phyloP scores from a whole-genome alignment of 2,797 vertebrate species.

The Pristis pectinata region DNA sequence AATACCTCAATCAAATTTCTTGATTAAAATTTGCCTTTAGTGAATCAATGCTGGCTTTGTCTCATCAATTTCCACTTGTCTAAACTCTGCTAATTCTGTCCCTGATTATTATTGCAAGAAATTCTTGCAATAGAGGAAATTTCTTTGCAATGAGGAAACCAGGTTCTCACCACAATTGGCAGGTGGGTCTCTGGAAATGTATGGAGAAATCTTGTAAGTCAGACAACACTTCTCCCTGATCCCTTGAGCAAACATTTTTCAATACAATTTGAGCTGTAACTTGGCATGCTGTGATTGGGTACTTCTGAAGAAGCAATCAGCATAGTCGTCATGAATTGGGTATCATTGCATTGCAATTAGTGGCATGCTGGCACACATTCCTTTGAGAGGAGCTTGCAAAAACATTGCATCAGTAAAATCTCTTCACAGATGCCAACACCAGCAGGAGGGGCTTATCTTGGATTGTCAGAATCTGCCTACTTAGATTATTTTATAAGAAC shows the following conservation, averaged over 20 bases:
- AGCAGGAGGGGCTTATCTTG: background rate
- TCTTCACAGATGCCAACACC: background rate
- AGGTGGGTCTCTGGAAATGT: background rate
- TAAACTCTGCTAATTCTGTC: too few species aligned
- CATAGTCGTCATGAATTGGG: background rate
- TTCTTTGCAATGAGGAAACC: background rate
- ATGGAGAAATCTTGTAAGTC: background rate
- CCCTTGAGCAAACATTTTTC: background rate
- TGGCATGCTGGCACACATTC: background rate
- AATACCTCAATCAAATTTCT: too few species aligned
- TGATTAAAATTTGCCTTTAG: too few species aligned
- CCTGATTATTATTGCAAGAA: too few species aligned
- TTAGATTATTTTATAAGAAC: background rate
- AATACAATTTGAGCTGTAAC: background rate
- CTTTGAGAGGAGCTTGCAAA: background rate
- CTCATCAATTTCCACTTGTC: too few species aligned
- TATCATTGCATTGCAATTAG: background rate
- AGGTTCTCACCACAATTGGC: background rate
- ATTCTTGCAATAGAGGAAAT: too few species aligned
- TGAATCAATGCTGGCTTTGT: too few species aligned
- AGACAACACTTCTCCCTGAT: background rate
- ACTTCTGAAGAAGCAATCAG: background rate
- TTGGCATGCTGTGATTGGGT: background rate
- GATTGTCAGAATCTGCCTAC: background rate
- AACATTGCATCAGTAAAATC: background rate